A percentile compares a stretch with the other conserved stretches of the same genome.
These are phyloP conservation scores for Thymallus thymallus DNA, from an alignment of 2,113 vertebrate species.

Conservation along the genomic window DNA sequence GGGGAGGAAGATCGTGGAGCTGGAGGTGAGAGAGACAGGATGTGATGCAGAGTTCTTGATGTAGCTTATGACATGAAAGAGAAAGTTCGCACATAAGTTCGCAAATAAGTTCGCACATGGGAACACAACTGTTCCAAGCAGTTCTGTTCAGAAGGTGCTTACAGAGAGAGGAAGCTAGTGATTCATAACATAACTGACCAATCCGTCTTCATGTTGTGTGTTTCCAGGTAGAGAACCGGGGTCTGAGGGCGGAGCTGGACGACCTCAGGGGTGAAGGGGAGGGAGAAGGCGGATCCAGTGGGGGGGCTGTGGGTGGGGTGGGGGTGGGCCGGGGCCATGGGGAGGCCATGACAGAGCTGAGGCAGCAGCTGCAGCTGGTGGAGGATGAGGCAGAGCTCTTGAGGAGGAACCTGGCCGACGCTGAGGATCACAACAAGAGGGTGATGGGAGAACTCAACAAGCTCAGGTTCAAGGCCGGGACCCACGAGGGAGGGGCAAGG, in stretches of 20 bases:
- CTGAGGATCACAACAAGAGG: constrained; percentile 93
- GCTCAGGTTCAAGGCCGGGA: constrained; percentile 87
- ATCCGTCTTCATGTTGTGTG: not conserved
- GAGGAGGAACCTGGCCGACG: constrained; percentile 87
- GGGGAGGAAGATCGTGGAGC: constrained; percentile 93
- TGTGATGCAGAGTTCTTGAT: too few relatives aligned
- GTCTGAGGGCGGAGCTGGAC: constrained; percentile 91
- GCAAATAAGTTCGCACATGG: too few relatives aligned
- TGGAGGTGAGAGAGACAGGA: constrained; percentile 74
- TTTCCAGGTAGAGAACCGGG: constrained; percentile 85
- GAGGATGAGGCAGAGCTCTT: constrained; percentile 95
- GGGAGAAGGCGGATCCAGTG: constrained; percentile 70
- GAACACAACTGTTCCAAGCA: too few relatives aligned
- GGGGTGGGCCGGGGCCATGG: constrained; percentile 81
- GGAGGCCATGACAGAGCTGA: constrained; percentile 87
- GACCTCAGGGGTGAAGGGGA: constrained; percentile 89
- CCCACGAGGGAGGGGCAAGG: constrained; percentile 79
- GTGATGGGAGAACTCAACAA: constrained; percentile 90
- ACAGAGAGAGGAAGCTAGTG: too few relatives aligned
- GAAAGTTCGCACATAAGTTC: too few relatives aligned
- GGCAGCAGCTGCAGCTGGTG: constrained; percentile 94
- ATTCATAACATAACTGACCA: not conserved
- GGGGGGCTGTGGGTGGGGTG: constrained; percentile 66
- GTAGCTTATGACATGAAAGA: too few relatives aligned
- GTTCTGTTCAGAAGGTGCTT: too few relatives aligned